These are phyloP conservation scores for Bovichtus diacanthus DNA, from an alignment of 2,797 vertebrate species.

Conservation along the genomic window DNA sequence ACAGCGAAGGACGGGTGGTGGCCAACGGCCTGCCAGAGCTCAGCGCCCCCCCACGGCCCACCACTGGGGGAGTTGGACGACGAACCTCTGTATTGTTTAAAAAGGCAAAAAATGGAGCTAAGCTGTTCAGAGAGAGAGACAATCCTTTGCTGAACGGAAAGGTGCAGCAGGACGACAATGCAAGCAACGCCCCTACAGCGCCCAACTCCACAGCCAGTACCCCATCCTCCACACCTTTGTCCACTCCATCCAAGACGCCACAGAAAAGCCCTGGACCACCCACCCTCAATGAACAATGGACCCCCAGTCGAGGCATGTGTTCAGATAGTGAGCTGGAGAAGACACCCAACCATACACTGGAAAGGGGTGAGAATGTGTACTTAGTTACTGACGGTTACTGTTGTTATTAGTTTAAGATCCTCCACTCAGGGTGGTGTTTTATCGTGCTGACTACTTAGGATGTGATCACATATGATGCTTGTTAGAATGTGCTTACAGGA, in stretches of 20 bases:
- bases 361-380: conserved; percentile 83
- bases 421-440: neutral
- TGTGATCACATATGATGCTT: neutral
- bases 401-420: neutral
- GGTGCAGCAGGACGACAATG: conserved; percentile 70
- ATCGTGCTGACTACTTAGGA: neutral
- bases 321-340: conserved; percentile 86
- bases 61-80: conserved; percentile 87
- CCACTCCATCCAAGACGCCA: conserved; percentile 75
- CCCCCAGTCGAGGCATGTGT: conserved; percentile 75
- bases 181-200: conserved; percentile 24
- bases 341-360: conserved; percentile 80
- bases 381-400: neutral
- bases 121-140: conserved; percentile 89
- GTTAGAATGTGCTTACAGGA: neutral
- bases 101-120: conserved; percentile 94
- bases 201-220: conserved; percentile 61
- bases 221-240: conserved; percentile 72
- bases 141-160: conserved; percentile 84
- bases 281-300: conserved; percentile 74
- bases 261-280: conserved; percentile 79
- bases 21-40: conserved; percentile 83
- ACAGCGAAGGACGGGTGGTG: conserved; percentile 77
- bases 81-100: conserved; percentile 93
- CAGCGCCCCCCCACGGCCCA: conserved; percentile 68